Conservation (phyloP, 2,113 vertebrate genomes). For the Mus spicilegus region DNA sequence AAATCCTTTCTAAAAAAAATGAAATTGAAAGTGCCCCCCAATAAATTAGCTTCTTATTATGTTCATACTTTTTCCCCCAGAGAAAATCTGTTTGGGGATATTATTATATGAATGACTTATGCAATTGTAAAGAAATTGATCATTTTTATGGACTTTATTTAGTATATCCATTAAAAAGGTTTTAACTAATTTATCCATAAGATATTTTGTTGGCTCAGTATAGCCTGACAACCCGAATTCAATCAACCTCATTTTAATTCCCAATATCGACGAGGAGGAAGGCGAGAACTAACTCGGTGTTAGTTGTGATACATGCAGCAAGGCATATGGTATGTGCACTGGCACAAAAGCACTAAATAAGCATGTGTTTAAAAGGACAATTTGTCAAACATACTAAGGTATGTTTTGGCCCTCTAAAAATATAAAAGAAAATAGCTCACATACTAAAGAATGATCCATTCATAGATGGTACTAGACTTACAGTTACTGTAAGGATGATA, state of each 20-base stretch:
- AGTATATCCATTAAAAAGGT: not conserved
- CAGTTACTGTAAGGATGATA: constrained; percentile 12
- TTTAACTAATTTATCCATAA: constrained; percentile 23
- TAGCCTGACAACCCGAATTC: not conserved
- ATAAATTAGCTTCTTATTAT: constrained; percentile 43
- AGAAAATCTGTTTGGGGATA: constrained; percentile 6
- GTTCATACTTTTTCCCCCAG: not conserved
- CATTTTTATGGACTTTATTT: constrained; percentile 44
- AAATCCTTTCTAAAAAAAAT: constrained; percentile 29
- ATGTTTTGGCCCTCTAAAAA: constrained; percentile 6
- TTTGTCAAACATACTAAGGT: constrained; percentile 25
- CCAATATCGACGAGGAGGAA: not conserved
- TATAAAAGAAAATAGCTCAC: not conserved
- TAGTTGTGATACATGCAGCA: too few species aligned
- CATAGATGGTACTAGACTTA: constrained; percentile 10
- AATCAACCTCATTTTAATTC: not conserved
- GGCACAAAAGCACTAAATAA: not conserved
- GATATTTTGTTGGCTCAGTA: not conserved
- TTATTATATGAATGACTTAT: constrained; percentile 34
- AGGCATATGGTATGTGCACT: not conserved
- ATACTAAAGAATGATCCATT: constrained; percentile 36
- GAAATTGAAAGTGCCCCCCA: constrained; percentile 13
- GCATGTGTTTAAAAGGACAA: not conserved
- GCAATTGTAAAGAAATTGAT: not conserved
- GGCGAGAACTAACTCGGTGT: not conserved